A percentile compares a stretch with the other conserved stretches of the same genome.
phyloP scores from a whole-genome alignment of 2,797 vertebrate species.

The Acanthurus leucopareius region DNA sequence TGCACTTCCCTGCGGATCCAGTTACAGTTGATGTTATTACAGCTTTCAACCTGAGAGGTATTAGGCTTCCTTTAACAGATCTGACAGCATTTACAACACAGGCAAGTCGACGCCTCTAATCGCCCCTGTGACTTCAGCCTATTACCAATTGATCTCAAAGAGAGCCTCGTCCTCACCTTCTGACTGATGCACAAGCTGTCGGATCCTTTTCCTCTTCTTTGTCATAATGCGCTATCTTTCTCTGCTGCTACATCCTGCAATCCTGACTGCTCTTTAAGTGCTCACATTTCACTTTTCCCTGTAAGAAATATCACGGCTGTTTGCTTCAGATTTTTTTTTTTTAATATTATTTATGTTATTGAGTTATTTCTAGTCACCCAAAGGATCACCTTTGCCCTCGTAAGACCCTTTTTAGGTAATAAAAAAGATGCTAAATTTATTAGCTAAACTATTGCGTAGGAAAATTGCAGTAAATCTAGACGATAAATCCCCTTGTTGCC shows the following conservation, averaged over 20 bases:
- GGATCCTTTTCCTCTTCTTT: conserved; percentile 61
- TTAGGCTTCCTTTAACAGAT: conserved; percentile 86
- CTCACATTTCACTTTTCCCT: conserved; percentile 40
- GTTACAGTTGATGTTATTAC: conserved; percentile 87
- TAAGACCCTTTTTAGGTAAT: conserved; percentile 44
- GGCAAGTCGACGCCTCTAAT: conserved; percentile 83
- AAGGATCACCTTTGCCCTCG: conserved; percentile 57
- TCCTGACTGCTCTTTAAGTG: conserved; percentile 52
- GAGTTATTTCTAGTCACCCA: conserved; percentile 32
- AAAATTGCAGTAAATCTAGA: conserved; percentile 56
- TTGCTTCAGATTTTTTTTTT: conserved; percentile 30
- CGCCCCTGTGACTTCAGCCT: conserved; percentile 82
- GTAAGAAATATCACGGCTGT: conserved; percentile 38
- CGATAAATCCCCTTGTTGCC: conserved; percentile 60
- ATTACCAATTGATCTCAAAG: conserved; percentile 83
- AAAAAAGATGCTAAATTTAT: conserved; percentile 57
- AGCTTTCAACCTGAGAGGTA: conserved; percentile 87
- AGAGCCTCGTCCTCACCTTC: conserved; percentile 68
- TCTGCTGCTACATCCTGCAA: conserved; percentile 42
- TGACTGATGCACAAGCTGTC: conserved; percentile 66
- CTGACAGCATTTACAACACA: conserved; percentile 87
- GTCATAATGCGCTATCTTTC: conserved; percentile 69
- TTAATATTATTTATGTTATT: conserved; percentile 41
- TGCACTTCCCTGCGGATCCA: conserved; percentile 81
- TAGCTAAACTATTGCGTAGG: conserved; percentile 29